These are phyloP conservation scores for Ictalurus punctatus DNA, from an alignment of 2,113 vertebrate species.

Conservation along the genomic window DNA sequence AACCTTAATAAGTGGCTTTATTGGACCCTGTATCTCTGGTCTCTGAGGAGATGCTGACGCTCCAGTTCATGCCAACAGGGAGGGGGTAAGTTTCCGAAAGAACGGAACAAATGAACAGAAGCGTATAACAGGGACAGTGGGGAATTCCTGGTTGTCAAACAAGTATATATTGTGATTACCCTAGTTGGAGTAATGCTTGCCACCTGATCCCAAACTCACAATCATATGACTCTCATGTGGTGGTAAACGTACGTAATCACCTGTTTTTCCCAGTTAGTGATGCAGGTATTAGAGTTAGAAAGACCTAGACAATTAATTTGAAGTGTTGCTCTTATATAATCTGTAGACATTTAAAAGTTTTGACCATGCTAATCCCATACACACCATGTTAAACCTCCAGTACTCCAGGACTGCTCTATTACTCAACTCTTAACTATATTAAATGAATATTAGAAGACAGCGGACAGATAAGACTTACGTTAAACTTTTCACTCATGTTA, in stretches of 20 bases:
- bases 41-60: conserved; percentile 4
- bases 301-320: background rate
- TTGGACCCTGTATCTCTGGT: conserved; percentile 18
- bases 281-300: background rate
- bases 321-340: background rate
- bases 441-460: background rate
- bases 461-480: background rate
- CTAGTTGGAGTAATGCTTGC: conserved; percentile 14
- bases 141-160: conserved; percentile 31
- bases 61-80: conserved; percentile 13
- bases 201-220: conserved; percentile 31
- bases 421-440: background rate
- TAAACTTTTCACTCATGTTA: background rate
- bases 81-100: conserved; percentile 25
- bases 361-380: background rate
- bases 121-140: conserved; percentile 16
- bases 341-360: background rate
- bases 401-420: background rate
- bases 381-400: background rate
- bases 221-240: conserved; percentile 31
- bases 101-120: conserved; percentile 24
- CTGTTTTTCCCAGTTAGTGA: background rate
- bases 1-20: conserved; percentile 24
- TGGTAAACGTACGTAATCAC: conserved; percentile 37
- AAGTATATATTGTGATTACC: background rate